These are phyloP conservation scores for Gouania willdenowi DNA, from an alignment of 2,797 vertebrate species.

Conservation along the genomic window DNA sequence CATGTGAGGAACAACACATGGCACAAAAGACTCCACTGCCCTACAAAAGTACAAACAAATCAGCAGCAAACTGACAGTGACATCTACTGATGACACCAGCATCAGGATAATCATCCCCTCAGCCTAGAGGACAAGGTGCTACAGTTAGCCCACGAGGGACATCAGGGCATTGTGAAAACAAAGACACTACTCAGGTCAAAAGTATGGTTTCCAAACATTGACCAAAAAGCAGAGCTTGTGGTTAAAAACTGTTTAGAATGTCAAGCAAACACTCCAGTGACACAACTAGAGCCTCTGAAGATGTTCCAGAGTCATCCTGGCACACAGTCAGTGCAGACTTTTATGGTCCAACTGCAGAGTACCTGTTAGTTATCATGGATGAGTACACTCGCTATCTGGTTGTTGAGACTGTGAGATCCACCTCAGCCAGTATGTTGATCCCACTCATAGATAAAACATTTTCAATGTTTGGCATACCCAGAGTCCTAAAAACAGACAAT, in stretches of 20 bases:
- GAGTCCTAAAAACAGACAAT: neutral
- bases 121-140: neutral
- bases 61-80: conserved; percentile 9
- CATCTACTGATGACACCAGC: neutral
- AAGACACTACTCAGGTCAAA: conserved; percentile 12
- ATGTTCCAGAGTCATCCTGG: conserved; percentile 18
- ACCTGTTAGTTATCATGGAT: conserved; percentile 11
- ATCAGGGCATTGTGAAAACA: conserved; percentile 1
- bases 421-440: neutral
- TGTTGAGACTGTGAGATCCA: neutral
- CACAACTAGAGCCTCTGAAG: neutral
- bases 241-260: neutral
- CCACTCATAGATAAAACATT: neutral
- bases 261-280: conserved; percentile 2
- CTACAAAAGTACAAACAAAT: conserved; percentile 4
- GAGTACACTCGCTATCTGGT: conserved; percentile 12
- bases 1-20: conserved; percentile 11
- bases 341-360: conserved; percentile 17
- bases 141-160: conserved; percentile 10
- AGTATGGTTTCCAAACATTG: conserved; percentile 18
- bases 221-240: conserved; percentile 3
- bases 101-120: neutral
- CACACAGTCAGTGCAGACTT: conserved; percentile 14
- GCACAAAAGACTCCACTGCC: neutral
- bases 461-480: neutral